Conservation (phyloP, 2,113 vertebrate genomes). For the Anarhynchus alexandrinus region DNA sequence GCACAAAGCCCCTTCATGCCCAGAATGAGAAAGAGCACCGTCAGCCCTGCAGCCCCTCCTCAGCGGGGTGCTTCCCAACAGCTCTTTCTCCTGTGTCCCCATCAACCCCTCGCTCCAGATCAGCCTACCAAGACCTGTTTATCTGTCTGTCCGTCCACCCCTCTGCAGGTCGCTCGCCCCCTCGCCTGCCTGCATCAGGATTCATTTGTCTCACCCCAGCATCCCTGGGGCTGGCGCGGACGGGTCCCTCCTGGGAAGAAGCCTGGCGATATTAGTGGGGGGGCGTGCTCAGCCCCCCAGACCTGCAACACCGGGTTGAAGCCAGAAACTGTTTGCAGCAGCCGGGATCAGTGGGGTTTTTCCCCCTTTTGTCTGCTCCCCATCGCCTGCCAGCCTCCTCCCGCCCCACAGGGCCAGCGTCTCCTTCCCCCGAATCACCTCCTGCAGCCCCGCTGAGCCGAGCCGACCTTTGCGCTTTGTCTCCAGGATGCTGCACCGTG, state of each 20-base stretch:
- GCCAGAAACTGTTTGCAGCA: neutral
- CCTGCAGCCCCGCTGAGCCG: neutral
- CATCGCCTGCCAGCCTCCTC: neutral
- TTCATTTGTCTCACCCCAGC: neutral
- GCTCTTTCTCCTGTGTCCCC: neutral
- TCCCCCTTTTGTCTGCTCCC: neutral
- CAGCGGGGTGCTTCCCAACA: neutral
- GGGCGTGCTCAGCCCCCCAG: neutral
- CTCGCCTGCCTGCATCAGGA: fast-evolving
- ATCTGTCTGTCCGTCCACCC: neutral
- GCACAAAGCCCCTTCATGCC: neutral
- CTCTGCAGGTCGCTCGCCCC: fast-evolving
- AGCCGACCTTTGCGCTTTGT: neutral
- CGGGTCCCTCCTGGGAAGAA: neutral
- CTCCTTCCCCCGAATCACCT: neutral
- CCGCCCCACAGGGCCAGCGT: neutral
- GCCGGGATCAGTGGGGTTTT: neutral
- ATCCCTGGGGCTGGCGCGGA: neutral
- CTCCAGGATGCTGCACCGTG: neutral
- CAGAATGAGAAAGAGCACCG: neutral
- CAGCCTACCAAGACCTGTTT: neutral
- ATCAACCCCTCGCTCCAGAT: neutral
- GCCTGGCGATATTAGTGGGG: neutral
- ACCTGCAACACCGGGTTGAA: neutral
- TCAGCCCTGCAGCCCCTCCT: neutral